Conservation (phyloP, 1,140 invertebrate species). For the Ceratina japonica region DNA sequence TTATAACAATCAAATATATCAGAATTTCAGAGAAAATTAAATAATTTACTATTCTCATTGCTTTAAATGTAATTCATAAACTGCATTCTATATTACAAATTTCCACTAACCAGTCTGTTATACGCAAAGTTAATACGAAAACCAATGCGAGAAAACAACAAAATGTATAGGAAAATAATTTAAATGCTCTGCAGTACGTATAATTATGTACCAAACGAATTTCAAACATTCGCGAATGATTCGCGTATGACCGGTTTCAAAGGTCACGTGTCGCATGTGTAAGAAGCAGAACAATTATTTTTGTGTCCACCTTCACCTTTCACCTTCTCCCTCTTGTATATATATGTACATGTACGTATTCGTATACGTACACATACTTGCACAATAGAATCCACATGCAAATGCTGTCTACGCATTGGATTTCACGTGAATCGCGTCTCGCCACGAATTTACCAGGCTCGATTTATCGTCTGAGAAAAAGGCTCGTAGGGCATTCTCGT, state of each 20-base stretch:
- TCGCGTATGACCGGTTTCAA: not conserved
- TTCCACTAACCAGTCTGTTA: not conserved
- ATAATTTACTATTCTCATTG: too few species aligned
- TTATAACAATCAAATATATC: too few species aligned
- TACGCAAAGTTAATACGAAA: too few species aligned
- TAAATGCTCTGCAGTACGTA: too few species aligned
- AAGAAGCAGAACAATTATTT: constrained; percentile 19
- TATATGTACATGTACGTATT: too few species aligned
- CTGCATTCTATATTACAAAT: not conserved
- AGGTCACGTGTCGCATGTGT: constrained; percentile 14
- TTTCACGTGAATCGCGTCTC: constrained; percentile 36
- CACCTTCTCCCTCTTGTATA: not conserved
- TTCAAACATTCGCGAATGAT: not conserved
- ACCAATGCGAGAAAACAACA: too few species aligned
- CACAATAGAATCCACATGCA: not conserved
- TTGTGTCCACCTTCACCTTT: constrained; percentile 6
- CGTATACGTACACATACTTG: too few species aligned
- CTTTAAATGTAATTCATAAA: not conserved
- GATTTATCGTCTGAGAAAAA: constrained; percentile 57
- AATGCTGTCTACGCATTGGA: constrained; percentile 39
- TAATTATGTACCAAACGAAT: not conserved
- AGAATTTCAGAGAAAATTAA: too few species aligned
- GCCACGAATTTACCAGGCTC: constrained; percentile 25
- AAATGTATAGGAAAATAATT: too few species aligned
- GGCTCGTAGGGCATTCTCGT: constrained; percentile 60